phyloP scores from a whole-genome alignment of 35 echinoderm and acorn worm species.

The Lytechinus pictus region DNA sequence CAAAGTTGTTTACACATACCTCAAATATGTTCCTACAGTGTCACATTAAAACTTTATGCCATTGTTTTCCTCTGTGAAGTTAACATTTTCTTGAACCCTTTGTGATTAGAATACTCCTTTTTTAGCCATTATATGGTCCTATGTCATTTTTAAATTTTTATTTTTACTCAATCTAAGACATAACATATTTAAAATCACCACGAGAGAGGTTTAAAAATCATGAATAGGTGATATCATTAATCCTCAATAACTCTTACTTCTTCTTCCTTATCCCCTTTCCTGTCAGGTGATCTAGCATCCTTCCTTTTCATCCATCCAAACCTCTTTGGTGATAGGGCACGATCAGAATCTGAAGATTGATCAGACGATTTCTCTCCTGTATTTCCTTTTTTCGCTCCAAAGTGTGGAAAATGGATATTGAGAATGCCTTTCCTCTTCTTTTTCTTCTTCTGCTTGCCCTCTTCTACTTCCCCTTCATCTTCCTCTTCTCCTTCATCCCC shows the following conservation, averaged over 20 bases:
- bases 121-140: no score
- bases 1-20: background rate
- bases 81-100: background rate
- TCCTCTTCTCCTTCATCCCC: constrained; percentile 34
- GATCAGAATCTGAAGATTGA: constrained; percentile 40
- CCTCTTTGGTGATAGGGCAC: constrained; percentile 14
- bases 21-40: background rate
- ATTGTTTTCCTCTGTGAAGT: background rate
- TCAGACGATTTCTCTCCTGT: background rate
- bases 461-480: background rate
- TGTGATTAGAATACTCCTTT: background rate
- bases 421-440: constrained; percentile 46
- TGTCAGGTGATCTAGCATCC: constrained; percentile 40
- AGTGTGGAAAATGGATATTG: constrained; percentile 46
- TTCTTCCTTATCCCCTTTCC: background rate
- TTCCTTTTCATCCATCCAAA: constrained; percentile 44
- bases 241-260: background rate
- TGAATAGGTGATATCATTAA: background rate
- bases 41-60: background rate
- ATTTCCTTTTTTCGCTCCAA: constrained; percentile 34
- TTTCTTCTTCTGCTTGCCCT: background rate
- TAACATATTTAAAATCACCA: background rate
- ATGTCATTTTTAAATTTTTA: no score
- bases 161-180: background rate
- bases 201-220: background rate